A percentile compares a stretch with the other conserved stretches of the same genome.
Evolutionary conservation across 1,140 invertebrate genomes (phyloP).

Genomic region (Rhynchophorus ferrugineus): DNA sequence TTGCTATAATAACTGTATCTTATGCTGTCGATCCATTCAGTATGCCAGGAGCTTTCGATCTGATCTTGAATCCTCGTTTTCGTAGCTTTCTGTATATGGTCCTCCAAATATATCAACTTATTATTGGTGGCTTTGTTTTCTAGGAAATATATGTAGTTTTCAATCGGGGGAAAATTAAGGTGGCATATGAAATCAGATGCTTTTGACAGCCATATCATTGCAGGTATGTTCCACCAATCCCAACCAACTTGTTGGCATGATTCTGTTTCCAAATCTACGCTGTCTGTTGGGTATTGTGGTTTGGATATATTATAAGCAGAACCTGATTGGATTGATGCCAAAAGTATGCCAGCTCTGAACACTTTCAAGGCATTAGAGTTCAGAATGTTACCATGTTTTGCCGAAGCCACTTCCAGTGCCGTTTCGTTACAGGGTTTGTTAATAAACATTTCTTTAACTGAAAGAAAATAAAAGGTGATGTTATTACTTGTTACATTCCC

Average conservation of each 20-base stretch:
- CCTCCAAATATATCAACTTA: conserved; percentile 31
- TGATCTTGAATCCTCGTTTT: conserved; percentile 38
- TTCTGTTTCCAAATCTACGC: not conserved
- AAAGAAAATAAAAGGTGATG: not conserved
- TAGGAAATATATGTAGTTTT: conserved; percentile 22
- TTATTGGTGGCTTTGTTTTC: conserved; percentile 28
- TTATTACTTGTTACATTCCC: not conserved
- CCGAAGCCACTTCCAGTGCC: no score
- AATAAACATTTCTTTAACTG: not conserved
- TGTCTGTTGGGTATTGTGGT: not conserved
- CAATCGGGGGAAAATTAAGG: conserved; percentile 13
- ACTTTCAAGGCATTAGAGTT: conserved; percentile 24
- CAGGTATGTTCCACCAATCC: conserved; percentile 46
- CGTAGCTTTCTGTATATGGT: conserved; percentile 36
- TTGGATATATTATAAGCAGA: not conserved
- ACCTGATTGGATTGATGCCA: conserved; percentile 33
- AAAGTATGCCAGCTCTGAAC: conserved; percentile 34
- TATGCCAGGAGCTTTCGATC: conserved; percentile 38
- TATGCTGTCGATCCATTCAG: conserved; percentile 38
- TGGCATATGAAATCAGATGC: conserved; percentile 31
- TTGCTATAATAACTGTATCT: conserved; percentile 16
- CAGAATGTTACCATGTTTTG: not conserved
- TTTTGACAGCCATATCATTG: conserved; percentile 44
- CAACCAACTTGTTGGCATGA: conserved; percentile 27
- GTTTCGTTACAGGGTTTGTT: not conserved